Conservation (phyloP, 37 sponge, comb jelly and placozoan genomes). For the Diacarnus erythraeanus region DNA sequence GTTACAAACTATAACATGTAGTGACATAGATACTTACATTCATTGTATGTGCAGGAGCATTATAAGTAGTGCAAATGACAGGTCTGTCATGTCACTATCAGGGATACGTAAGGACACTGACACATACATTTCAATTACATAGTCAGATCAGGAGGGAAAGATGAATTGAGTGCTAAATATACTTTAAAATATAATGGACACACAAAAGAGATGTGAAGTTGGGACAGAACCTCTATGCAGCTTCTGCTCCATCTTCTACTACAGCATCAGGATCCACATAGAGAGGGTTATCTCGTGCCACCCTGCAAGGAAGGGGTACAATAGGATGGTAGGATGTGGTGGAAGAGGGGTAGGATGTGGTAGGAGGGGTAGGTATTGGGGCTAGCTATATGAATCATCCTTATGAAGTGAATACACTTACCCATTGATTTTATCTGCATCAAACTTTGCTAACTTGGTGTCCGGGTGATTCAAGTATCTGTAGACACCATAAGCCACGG, state of each 20-base stretch:
- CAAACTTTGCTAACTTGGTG: slow-evolving; percentile 19
- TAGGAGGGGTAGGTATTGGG: too few relatives aligned
- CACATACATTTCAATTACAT: too few relatives aligned
- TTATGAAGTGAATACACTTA: background rate
- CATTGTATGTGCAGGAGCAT: too few relatives aligned
- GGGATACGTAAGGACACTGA: too few relatives aligned
- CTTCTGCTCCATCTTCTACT: slow-evolving; percentile 25
- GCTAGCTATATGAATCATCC: background rate
- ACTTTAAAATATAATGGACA: background rate
- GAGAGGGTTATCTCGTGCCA: slow-evolving; percentile 50
- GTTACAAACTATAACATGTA: background rate
- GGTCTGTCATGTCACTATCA: too few relatives aligned
- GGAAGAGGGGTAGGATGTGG: too few relatives aligned
- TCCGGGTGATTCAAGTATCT: slow-evolving; percentile 10
- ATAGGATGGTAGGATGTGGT: too few relatives aligned
- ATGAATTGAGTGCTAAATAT: background rate
- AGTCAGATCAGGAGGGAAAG: background rate
- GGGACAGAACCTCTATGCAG: background rate
- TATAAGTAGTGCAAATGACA: background rate
- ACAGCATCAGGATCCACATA: slow-evolving; percentile 36
- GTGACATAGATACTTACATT: too few relatives aligned
- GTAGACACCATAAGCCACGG: slow-evolving; percentile 18
- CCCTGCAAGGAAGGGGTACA: slow-evolving; percentile 32
- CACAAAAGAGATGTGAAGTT: background rate
- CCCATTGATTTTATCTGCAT: slow-evolving; percentile 36